Conservation (phyloP, 2,797 vertebrate species). For the Echeneis naucrates region DNA sequence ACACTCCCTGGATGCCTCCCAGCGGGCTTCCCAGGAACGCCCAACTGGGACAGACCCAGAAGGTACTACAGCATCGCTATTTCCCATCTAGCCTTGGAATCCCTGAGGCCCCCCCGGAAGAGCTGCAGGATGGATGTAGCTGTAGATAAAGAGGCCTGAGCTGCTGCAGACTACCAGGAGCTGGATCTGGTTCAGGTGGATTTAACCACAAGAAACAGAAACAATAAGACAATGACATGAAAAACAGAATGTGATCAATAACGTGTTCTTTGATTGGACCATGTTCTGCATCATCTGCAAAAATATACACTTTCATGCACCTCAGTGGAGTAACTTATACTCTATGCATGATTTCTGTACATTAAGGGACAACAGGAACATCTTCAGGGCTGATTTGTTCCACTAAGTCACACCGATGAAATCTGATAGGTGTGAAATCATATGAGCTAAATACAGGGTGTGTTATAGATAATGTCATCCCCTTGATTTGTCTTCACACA, state of each 20-base stretch:
- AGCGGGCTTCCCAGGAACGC: not conserved
- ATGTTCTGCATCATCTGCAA: not conserved
- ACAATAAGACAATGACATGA: not conserved
- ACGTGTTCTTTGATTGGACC: too few species aligned
- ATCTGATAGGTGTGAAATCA: conserved; percentile 8
- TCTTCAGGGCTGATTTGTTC: conserved; percentile 7
- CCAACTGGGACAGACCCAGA: not conserved
- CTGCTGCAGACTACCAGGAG: not conserved
- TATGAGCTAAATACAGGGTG: conserved; percentile 27
- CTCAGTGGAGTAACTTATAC: not conserved
- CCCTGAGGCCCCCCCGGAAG: not conserved
- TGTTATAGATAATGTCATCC: conserved; percentile 4
- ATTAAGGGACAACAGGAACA: not conserved
- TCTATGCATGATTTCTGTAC: not conserved
- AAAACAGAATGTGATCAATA: not conserved
- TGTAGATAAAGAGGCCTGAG: not conserved
- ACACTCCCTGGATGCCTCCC: not conserved
- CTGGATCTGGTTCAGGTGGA: not conserved
- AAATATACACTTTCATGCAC: not conserved
- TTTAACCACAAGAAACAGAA: not conserved
- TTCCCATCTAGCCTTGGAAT: conserved; percentile 9
- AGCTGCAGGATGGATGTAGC: not conserved
- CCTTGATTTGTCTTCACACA: conserved; percentile 27
- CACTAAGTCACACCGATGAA: conserved; percentile 10
- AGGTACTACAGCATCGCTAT: not conserved